Percentiles rank a stretch among this genome's conserved stretches.
These are phyloP conservation scores for Leiothrix lutea DNA, from an alignment of 2,113 vertebrate species.

Conservation along the genomic window DNA sequence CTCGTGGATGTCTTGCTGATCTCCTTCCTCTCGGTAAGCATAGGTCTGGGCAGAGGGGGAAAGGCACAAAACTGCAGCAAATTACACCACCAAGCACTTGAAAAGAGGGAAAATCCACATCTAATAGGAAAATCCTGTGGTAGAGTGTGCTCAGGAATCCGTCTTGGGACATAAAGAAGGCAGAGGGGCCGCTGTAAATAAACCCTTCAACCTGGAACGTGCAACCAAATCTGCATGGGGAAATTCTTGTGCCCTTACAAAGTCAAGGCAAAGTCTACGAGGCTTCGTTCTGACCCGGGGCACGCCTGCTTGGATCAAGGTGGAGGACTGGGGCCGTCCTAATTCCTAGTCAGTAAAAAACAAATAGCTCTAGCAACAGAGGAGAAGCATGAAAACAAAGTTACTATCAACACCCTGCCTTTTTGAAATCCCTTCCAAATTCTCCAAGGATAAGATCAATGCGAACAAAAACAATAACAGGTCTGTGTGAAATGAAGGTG, in stretches of 20 bases:
- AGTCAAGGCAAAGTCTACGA: neutral
- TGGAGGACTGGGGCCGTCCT: neutral
- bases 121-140: neutral
- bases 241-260: neutral
- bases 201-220: neutral
- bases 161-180: neutral
- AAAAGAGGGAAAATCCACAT: neutral
- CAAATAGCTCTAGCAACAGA: constrained; percentile 13
- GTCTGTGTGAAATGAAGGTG: constrained; percentile 39
- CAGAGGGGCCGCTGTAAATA: neutral
- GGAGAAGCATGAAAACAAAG: neutral
- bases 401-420: constrained; percentile 16
- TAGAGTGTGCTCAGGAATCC: neutral
- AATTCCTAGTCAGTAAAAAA: constrained; percentile 25
- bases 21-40: neutral
- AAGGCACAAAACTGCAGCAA: neutral
- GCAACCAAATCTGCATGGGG: neutral
- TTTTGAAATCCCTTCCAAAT: constrained; percentile 61
- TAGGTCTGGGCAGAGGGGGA: neutral
- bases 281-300: neutral
- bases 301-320: accelerated
- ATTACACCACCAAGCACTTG: neutral
- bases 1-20: neutral
- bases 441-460: constrained; percentile 56
- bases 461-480: constrained; percentile 3